phyloP scores from a whole-genome alignment of 2,888 invertebrate genomes.

The Trypoxylon attenuatum region DNA sequence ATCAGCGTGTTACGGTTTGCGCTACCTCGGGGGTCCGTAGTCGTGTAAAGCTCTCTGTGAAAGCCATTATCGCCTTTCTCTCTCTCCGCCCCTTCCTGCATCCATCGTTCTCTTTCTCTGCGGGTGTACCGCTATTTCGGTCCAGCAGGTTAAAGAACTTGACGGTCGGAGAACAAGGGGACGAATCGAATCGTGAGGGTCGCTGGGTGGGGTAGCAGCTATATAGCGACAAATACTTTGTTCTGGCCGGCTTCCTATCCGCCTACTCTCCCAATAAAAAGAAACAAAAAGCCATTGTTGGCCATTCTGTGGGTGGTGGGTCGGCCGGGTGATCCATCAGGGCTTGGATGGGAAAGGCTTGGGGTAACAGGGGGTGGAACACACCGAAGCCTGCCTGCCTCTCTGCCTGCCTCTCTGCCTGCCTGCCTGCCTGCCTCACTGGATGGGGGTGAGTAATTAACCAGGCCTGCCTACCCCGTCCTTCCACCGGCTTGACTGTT shows the following conservation, averaged over 20 bases:
- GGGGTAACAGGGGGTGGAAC: slow-evolving; percentile 62
- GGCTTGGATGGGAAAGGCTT: slow-evolving; percentile 68
- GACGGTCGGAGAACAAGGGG: slow-evolving; percentile 63
- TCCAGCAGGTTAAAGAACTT: slow-evolving; percentile 61
- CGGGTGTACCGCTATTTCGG: slow-evolving; percentile 47
- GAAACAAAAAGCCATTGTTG: slow-evolving; percentile 72
- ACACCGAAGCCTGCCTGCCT: slow-evolving; percentile 62
- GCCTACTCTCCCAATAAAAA: slow-evolving; percentile 69
- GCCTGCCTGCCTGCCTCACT: slow-evolving; percentile 66
- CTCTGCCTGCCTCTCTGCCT: slow-evolving; percentile 32
- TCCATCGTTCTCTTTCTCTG: slow-evolving; percentile 43
- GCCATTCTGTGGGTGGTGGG: slow-evolving; percentile 72
- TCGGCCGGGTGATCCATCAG: slow-evolving; percentile 71
- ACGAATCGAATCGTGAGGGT: slow-evolving; percentile 62
- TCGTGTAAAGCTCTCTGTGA: slow-evolving; percentile 42
- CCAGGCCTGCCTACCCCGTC: slow-evolving; percentile 63
- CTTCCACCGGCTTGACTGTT: slow-evolving; percentile 57
- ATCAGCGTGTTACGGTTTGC: slow-evolving; percentile 28
- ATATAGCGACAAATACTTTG: slow-evolving; percentile 67
- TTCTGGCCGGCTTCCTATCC: slow-evolving; percentile 63
- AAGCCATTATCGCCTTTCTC: slow-evolving; percentile 50
- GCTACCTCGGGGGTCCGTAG: slow-evolving; percentile 27
- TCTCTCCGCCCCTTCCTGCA: slow-evolving; percentile 17
- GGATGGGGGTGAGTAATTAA: slow-evolving; percentile 72
- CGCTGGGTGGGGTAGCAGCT: slow-evolving; percentile 37